Evolutionary conservation across 1,140 invertebrate genomes (phyloP).

Genomic region (Tribolium castaneum): DNA sequence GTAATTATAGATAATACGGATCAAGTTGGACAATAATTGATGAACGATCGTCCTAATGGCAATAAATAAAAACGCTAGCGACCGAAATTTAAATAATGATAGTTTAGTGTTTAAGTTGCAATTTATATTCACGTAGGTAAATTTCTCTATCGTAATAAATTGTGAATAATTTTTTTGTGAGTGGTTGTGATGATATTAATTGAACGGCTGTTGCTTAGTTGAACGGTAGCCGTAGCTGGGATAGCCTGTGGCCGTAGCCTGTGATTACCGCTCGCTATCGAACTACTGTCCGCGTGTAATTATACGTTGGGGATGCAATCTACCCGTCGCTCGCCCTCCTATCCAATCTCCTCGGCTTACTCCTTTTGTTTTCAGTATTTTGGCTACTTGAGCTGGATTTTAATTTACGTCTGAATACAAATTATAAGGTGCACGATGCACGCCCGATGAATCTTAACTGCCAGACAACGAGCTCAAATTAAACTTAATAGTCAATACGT

Average conservation of each 20-base stretch:
- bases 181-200: slow-evolving; percentile 48
- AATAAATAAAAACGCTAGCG: background rate
- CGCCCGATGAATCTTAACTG: slow-evolving; percentile 42
- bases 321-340: slow-evolving; percentile 29
- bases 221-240: slow-evolving; percentile 52
- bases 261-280: slow-evolving; percentile 55
- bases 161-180: background rate
- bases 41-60: background rate
- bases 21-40: background rate
- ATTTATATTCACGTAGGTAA: background rate
- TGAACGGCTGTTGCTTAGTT: slow-evolving; percentile 45
- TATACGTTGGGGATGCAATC: slow-evolving; percentile 51
- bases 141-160: background rate
- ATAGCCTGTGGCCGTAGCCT: slow-evolving; percentile 46
- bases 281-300: slow-evolving; percentile 54
- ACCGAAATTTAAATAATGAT: background rate
- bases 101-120: background rate
- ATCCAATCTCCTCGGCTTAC: slow-evolving; percentile 47
- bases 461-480: slow-evolving; percentile 29
- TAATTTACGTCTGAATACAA: slow-evolving; percentile 46
- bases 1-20: background rate
- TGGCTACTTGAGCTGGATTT: slow-evolving; percentile 46
- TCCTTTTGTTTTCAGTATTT: slow-evolving; percentile 45
- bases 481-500: slow-evolving; percentile 42
- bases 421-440: slow-evolving; percentile 40